These are phyloP conservation scores for Pyralis farinalis DNA, from an alignment of 2,888 invertebrate species.

Conservation along the genomic window DNA sequence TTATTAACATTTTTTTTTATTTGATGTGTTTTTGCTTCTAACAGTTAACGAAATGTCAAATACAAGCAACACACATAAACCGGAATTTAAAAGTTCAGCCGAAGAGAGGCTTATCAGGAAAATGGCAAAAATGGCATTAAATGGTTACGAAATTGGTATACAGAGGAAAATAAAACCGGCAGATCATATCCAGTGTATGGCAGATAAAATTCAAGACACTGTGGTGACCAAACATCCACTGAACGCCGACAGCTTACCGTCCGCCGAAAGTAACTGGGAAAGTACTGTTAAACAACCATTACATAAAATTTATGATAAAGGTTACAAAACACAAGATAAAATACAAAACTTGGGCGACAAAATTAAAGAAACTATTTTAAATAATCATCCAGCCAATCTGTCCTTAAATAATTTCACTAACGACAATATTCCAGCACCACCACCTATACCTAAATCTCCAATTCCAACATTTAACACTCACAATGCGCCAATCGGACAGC, in stretches of 20 bases:
- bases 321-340: constrained; percentile 51
- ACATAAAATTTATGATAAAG: constrained; percentile 52
- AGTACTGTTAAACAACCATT: constrained; percentile 45
- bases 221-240: constrained; percentile 74
- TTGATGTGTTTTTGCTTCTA: constrained; percentile 52
- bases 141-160: constrained; percentile 76
- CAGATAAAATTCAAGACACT: constrained; percentile 76
- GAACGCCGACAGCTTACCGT: constrained; percentile 54
- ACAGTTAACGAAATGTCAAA: constrained; percentile 65
- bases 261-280: constrained; percentile 55
- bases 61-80: constrained; percentile 47
- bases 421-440: constrained; percentile 49
- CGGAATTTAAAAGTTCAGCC: constrained; percentile 72
- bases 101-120: constrained; percentile 74
- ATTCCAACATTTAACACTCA: constrained; percentile 56
- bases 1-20: constrained; percentile 26
- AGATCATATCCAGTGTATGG: constrained; percentile 76
- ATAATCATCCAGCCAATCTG: constrained; percentile 41
- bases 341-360: constrained; percentile 52
- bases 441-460: constrained; percentile 63
- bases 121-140: constrained; percentile 77
- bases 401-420: constrained; percentile 25
- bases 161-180: constrained; percentile 77
- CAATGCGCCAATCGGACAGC: constrained; percentile 42
- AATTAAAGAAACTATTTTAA: constrained; percentile 57